Percentiles rank a stretch among this genome's conserved stretches.
Evolutionary conservation across 2,113 vertebrate species (phyloP).

Genomic region (Sylvietta virens): DNA sequence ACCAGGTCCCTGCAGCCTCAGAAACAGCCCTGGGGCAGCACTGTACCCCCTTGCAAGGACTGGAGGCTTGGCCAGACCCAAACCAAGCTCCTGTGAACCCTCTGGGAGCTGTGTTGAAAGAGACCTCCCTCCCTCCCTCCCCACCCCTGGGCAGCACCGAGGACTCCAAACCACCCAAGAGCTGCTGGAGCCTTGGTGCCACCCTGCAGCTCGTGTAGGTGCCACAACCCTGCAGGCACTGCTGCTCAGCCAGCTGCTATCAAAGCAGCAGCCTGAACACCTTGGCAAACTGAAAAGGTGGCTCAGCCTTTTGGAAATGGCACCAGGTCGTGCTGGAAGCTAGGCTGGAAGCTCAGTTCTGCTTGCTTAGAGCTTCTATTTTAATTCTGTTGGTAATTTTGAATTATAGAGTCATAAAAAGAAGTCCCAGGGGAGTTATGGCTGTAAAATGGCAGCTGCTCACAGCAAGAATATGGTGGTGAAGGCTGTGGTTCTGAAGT

Average conservation of each 20-base stretch:
- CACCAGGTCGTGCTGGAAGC: background rate
- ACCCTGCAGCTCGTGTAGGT: background rate
- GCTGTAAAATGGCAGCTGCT: background rate
- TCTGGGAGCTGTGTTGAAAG: background rate
- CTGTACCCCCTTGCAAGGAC: background rate
- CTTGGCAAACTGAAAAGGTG: background rate
- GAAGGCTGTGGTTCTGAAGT: background rate
- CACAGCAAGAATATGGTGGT: background rate
- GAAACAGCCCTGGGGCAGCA: background rate
- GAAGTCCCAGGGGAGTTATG: background rate
- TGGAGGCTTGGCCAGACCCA: background rate
- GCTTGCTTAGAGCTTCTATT: background rate
- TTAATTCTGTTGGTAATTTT: background rate
- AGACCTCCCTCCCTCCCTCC: background rate
- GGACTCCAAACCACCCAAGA: background rate
- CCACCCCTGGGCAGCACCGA: accelerated
- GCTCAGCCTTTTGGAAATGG: background rate
- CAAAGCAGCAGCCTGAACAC: background rate
- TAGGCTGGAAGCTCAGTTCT: background rate
- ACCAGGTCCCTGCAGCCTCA: background rate
- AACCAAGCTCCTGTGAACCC: background rate
- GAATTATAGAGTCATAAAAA: background rate
- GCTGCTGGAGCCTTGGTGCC: background rate
- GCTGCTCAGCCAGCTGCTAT: background rate
- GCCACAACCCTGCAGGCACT: accelerated